Evolutionary conservation across 2,113 vertebrate genomes (phyloP).

Genomic region (Thryonomys swinderianus): DNA sequence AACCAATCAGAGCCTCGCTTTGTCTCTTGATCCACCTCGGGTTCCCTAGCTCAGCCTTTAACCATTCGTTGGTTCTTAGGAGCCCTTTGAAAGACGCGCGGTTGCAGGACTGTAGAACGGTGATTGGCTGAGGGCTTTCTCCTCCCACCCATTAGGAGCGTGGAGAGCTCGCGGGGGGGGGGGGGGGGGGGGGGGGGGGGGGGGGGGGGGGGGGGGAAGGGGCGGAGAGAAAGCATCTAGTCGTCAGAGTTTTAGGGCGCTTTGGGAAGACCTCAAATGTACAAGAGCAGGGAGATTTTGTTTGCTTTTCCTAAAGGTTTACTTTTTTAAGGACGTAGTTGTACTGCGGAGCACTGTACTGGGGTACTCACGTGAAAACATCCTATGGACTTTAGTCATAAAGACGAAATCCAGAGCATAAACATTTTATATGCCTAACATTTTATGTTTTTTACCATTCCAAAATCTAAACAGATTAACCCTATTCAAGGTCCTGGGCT

Average conservation of each 20-base stretch:
- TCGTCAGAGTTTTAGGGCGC: rapidly evolving
- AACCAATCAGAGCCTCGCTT: background rate
- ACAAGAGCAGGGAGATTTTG: background rate
- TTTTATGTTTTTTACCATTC: constrained; percentile 1
- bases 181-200: background rate
- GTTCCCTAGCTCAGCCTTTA: background rate
- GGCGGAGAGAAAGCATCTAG: background rate
- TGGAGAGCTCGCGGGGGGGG: background rate
- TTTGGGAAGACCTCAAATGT: background rate
- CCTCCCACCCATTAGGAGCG: background rate
- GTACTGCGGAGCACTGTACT: background rate
- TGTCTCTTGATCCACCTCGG: background rate
- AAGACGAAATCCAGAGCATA: background rate
- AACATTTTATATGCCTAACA: background rate
- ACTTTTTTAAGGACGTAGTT: background rate
- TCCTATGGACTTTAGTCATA: background rate
- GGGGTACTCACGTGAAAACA: background rate
- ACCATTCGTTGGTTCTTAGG: constrained; percentile 66
- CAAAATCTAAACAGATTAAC: background rate
- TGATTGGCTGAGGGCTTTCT: constrained; percentile 43
- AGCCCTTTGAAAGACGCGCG: constrained; percentile 76
- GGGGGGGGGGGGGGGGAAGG: background rate
- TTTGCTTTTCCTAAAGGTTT: background rate
- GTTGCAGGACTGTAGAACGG: background rate
- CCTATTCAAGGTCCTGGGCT: background rate